Conservation (phyloP, 1,140 invertebrate genomes). For the Formica exsecta region DNA sequence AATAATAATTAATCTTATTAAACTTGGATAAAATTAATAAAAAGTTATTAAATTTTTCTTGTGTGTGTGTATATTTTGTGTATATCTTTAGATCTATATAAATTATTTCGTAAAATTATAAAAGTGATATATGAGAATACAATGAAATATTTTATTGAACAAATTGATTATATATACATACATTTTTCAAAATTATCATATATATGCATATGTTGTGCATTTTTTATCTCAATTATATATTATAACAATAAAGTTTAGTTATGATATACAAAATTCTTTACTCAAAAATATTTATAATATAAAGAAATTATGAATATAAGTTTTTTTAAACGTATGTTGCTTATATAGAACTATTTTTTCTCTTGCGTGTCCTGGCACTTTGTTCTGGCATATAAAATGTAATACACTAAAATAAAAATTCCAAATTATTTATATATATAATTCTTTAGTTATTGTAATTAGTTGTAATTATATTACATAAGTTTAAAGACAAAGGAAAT, state of each 20-base stretch:
- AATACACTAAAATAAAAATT: slow-evolving; percentile 78
- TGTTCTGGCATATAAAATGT: slow-evolving; percentile 74
- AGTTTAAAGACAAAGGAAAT: not conserved
- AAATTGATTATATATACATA: slow-evolving; percentile 8
- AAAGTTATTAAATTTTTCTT: too few relatives aligned
- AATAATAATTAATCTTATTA: too few relatives aligned
- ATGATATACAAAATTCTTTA: slow-evolving; percentile 7
- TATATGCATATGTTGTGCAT: not conserved
- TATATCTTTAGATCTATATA: slow-evolving; percentile 6
- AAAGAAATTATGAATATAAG: slow-evolving; percentile 18
- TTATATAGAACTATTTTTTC: slow-evolving; percentile 40
- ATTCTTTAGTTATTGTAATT: not conserved
- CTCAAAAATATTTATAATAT: slow-evolving; percentile 22
- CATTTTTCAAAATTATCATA: too few relatives aligned
- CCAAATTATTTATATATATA: slow-evolving; percentile 11
- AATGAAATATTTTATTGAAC: slow-evolving; percentile 5
- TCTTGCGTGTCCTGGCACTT: slow-evolving; percentile 51
- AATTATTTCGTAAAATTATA: not conserved
- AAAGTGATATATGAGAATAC: not conserved
- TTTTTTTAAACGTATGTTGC: not conserved
- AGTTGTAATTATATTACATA: not conserved
- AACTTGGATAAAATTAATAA: too few relatives aligned
- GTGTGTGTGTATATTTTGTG: too few relatives aligned
- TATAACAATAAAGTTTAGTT: slow-evolving; percentile 26
- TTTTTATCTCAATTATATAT: not conserved